Evolutionary conservation across 2,797 vertebrate species (phyloP), one percentile per base, ranked within the genome.

Genomic region (Halcyon badia): DNA sequence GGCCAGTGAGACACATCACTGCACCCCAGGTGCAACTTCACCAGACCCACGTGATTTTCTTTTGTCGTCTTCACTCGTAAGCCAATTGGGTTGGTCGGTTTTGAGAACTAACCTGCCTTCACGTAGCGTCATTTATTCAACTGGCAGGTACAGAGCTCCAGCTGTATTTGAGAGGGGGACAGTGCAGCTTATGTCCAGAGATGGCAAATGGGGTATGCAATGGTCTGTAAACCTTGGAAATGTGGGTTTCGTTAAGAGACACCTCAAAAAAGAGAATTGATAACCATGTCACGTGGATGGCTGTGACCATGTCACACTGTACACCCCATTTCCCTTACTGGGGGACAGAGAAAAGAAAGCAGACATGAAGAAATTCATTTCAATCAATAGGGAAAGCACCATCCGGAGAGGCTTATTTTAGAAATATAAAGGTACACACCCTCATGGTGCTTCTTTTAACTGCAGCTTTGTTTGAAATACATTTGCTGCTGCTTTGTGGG

Each of bases 311-410:
- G 19, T 77, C 72, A 56, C 49, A 19, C 1, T 14, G 19, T 4
- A 35, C 3, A 10, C 0, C 0, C 4, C 4, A 10, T 26, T 83
- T 52, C 31, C 20, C 24, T 62, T 22, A 76, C 11, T 7, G n/a
- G 84, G 30, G 11, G 7, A 10, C 11, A 54, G 7, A 56, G 10
- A n/a, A 19, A 60, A 73, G 58, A 39, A 66, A 46, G 11, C 0
- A 51, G 46, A 39, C 11, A 37, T 0, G 3, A 75, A 91, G 8
- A 73, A 75, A 75, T 21, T 21, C 0, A 72, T 88, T 81, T 72
- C 17, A 62, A 5, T 44, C 42, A 20, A 9, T 19, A 58, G 41
- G 35, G n/a, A 91, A 78, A 95, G 39, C 28, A 56, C 22, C 44
- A 17, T 7, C 15, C 31, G 31, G n/a, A 49, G 22, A 92, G 26